Evolutionary conservation across 1,140 invertebrate genomes (phyloP).

Genomic region (Eupristina koningsbergeri): DNA sequence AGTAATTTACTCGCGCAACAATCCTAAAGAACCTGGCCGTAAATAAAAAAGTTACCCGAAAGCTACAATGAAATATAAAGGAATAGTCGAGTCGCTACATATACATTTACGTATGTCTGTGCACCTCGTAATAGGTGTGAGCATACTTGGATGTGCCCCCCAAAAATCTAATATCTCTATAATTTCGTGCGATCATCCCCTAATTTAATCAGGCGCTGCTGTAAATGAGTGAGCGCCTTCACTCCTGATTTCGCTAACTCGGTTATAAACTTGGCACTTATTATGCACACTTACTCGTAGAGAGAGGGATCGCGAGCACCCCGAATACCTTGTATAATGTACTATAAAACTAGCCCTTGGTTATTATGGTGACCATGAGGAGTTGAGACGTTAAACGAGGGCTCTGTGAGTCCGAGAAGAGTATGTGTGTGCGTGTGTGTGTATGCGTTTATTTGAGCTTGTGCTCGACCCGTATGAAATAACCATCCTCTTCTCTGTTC

Average conservation of each 20-base stretch:
- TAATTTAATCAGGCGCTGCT: constrained; percentile 67
- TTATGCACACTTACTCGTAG: constrained; percentile 56
- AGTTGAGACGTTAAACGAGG: constrained; percentile 56
- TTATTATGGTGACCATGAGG: constrained; percentile 66
- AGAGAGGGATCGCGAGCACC: constrained; percentile 6
- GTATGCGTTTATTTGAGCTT: too few species aligned
- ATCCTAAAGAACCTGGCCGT: too few species aligned
- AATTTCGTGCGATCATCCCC: constrained; percentile 68
- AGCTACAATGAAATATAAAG: too few species aligned
- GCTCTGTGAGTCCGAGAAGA: too few species aligned
- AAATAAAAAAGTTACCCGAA: too few species aligned
- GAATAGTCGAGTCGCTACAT: neutral
- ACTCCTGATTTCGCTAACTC: constrained; percentile 67
- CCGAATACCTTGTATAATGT: neutral
- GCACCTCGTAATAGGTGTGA: neutral
- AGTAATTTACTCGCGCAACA: too few species aligned
- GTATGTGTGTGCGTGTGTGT: neutral
- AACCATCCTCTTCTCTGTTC: too few species aligned
- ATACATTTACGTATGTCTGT: neutral
- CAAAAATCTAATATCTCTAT: constrained; percentile 68
- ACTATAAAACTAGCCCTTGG: constrained; percentile 20
- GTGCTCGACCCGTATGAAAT: too few species aligned
- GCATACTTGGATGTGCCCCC: neutral
- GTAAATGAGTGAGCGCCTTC: constrained; percentile 50
- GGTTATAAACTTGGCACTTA: constrained; percentile 70